These are phyloP conservation scores for Ursus arctos DNA, from an alignment of 2,113 vertebrate species.

Conservation along the genomic window DNA sequence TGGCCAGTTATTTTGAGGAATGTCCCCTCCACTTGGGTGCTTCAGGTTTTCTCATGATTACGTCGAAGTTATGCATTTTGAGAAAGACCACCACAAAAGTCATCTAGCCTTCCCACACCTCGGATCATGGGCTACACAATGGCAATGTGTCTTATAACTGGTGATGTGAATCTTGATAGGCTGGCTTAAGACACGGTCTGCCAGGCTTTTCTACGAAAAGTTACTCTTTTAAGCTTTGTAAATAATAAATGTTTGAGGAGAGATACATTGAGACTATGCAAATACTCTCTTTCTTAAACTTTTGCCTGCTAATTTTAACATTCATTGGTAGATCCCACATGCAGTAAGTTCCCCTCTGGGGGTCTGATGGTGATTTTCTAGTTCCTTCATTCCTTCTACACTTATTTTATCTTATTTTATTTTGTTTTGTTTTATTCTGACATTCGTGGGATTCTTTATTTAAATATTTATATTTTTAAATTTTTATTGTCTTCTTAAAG, in stretches of 20 bases:
- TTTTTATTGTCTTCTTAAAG: not conserved
- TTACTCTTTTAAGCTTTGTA: not conserved
- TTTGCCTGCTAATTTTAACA: not conserved
- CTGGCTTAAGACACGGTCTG: not conserved
- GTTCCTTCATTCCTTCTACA: not conserved
- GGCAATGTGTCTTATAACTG: no score
- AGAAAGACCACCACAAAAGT: not conserved
- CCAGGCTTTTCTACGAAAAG: not conserved
- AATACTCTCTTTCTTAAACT: not conserved
- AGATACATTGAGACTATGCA: not conserved
- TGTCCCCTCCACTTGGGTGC: not conserved
- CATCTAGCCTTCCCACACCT: not conserved
- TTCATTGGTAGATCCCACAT: not conserved
- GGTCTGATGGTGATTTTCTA: not conserved
- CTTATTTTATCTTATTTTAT: not conserved
- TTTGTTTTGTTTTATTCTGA: constrained; percentile 5
- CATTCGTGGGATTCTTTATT: not conserved
- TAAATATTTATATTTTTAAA: not conserved
- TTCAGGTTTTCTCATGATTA: not conserved
- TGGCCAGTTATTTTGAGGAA: not conserved
- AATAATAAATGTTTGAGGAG: not conserved
- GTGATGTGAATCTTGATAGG: not conserved
- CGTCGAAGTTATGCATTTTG: not conserved
- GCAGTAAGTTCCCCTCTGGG: not conserved
- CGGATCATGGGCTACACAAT: not conserved